These are phyloP conservation scores for Castor canadensis DNA, from an alignment of 2,113 vertebrate genomes.

Conservation along the genomic window DNA sequence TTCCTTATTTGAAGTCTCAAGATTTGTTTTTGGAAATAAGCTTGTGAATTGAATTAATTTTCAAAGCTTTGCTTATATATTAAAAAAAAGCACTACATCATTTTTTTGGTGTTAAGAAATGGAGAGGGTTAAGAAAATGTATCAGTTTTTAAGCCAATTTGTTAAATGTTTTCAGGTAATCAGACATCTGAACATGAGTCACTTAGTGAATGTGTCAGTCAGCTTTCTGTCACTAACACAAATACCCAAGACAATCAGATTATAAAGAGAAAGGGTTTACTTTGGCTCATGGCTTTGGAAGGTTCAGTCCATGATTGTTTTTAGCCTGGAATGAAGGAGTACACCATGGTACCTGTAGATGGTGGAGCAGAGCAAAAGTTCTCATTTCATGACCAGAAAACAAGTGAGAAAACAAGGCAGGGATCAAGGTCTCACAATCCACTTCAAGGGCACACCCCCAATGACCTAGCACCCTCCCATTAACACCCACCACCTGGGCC, in stretches of 20 bases:
- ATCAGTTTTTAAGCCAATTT: neutral
- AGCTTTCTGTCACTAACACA: neutral
- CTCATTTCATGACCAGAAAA: neutral
- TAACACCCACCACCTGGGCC: neutral
- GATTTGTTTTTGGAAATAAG: neutral
- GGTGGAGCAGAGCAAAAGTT: neutral
- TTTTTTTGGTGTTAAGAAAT: slow-evolving; percentile 9
- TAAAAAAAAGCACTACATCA: neutral
- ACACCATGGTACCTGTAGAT: rapidly evolving
- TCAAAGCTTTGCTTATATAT: neutral
- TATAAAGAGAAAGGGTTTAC: neutral
- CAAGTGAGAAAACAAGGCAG: neutral
- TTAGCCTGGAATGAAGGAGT: rapidly evolving
- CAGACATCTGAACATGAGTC: neutral
- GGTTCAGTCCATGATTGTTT: neutral
- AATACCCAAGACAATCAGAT: neutral
- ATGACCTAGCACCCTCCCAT: rapidly evolving
- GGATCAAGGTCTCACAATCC: neutral
- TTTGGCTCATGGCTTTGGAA: neutral
- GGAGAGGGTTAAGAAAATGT: neutral
- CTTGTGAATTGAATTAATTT: neutral
- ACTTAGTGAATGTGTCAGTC: neutral
- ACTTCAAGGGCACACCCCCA: neutral
- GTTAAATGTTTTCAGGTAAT: neutral
- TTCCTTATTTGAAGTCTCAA: neutral